Conservation (phyloP, 1,140 invertebrate species). For the Temnothorax longispinosus region DNA sequence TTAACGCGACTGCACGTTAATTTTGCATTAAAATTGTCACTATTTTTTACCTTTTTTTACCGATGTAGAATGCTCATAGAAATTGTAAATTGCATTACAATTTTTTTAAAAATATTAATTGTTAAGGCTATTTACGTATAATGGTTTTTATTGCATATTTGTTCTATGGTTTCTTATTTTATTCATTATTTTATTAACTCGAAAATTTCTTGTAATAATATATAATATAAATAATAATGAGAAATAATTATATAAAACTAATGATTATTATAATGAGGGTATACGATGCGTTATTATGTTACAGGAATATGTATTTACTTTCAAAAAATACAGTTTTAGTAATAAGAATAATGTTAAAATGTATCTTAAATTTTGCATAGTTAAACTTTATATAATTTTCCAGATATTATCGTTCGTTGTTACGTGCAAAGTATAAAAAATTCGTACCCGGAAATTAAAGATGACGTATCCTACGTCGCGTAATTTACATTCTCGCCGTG, state of each 20-base stretch:
- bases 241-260: background rate
- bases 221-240: background rate
- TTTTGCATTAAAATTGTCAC: background rate
- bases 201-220: background rate
- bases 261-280: background rate
- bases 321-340: background rate
- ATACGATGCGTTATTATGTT: background rate
- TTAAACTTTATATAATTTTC: slow-evolving; percentile 10
- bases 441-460: slow-evolving; percentile 34
- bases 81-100: background rate
- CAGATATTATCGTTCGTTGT: background rate
- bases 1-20: background rate
- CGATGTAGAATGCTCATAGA: background rate
- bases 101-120: background rate
- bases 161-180: background rate
- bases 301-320: background rate
- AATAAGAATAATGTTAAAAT: slow-evolving; percentile 10
- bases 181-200: background rate
- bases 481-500: slow-evolving; percentile 31
- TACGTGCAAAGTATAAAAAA: slow-evolving; percentile 17
- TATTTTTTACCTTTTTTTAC: background rate
- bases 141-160: background rate
- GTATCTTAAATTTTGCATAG: background rate
- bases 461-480: slow-evolving; percentile 14
- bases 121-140: background rate